These are phyloP conservation scores for Villa cingulata DNA, from an alignment of 2,888 invertebrate species.

Conservation along the genomic window DNA sequence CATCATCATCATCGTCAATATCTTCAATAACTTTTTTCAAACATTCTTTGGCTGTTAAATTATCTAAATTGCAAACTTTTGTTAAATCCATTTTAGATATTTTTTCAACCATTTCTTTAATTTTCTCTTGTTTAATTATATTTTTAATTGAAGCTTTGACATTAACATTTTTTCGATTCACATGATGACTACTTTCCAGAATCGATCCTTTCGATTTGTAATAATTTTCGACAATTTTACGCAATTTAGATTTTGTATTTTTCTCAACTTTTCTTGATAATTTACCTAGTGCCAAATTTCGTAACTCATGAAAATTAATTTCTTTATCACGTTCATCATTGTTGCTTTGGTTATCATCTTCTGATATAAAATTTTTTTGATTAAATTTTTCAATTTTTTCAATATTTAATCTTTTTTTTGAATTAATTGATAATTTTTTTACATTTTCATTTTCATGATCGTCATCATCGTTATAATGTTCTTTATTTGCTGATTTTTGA, in stretches of 20 bases:
- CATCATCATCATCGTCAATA: conserved; percentile 21
- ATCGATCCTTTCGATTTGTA: conserved; percentile 28
- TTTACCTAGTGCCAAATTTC: conserved; percentile 28
- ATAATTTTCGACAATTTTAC: conserved; percentile 28
- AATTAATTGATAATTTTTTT: too few relatives aligned
- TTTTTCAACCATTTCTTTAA: conserved; percentile 38
- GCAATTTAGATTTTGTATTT: conserved; percentile 29
- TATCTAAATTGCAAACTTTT: conserved; percentile 37
- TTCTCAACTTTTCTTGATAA: conserved; percentile 17
- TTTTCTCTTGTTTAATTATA: conserved; percentile 33
- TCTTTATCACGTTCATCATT: conserved; percentile 19
- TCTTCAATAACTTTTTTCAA: conserved; percentile 38
- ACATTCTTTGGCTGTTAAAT: conserved; percentile 38
- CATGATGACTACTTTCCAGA: conserved; percentile 21
- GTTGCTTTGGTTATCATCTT: conserved; percentile 6
- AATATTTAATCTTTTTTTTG: too few relatives aligned
- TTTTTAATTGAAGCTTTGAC: conserved; percentile 26
- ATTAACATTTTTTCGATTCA: conserved; percentile 8
- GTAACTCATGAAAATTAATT: conserved; percentile 29
- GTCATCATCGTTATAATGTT: background rate
- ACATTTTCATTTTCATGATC: conserved; percentile 5
- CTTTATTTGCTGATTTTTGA: too few relatives aligned
- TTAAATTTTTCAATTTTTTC: too few relatives aligned
- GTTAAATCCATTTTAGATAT: conserved; percentile 36
- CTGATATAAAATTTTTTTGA: too few relatives aligned